Evolutionary conservation across 1,140 invertebrate species (phyloP).

Genomic region (Pseudomyrmex dendroicus): DNA sequence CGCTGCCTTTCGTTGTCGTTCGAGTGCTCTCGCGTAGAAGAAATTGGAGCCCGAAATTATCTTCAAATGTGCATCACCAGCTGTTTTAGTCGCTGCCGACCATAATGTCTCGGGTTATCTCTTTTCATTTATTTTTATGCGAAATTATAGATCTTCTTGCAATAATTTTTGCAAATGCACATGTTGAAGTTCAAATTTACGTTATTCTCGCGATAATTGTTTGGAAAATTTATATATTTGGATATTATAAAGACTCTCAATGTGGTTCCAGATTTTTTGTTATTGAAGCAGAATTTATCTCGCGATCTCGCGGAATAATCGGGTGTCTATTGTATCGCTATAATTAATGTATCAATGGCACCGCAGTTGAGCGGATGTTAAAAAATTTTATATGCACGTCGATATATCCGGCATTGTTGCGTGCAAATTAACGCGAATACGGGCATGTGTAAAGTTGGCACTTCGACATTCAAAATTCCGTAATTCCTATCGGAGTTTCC

Average conservation of each 20-base stretch:
- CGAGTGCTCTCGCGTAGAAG: constrained; percentile 51
- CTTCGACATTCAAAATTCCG: too few relatives aligned
- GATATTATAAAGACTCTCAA: neutral
- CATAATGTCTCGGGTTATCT: neutral
- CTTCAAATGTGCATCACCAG: constrained; percentile 54
- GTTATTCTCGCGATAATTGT: neutral
- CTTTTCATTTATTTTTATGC: neutral
- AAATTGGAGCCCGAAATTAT: constrained; percentile 56
- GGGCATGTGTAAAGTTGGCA: too few relatives aligned
- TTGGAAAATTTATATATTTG: constrained; percentile 3
- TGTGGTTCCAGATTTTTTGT: constrained; percentile 2
- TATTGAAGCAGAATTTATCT: neutral
- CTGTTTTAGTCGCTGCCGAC: constrained; percentile 21
- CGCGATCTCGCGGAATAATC: neutral
- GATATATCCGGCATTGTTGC: too few relatives aligned
- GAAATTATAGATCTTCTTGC: neutral
- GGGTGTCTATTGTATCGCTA: constrained; percentile 18
- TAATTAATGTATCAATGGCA: constrained; percentile 21
- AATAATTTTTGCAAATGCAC: neutral
- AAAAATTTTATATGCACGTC: constrained; percentile 19
- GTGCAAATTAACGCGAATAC: neutral
- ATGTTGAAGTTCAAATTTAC: neutral
- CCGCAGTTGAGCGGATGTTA: neutral
- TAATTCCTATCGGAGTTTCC: too few relatives aligned
- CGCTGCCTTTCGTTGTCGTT: constrained; percentile 50